phyloP scores from a whole-genome alignment of 2,888 invertebrate genomes.

The Ophioninae sp. region DNA sequence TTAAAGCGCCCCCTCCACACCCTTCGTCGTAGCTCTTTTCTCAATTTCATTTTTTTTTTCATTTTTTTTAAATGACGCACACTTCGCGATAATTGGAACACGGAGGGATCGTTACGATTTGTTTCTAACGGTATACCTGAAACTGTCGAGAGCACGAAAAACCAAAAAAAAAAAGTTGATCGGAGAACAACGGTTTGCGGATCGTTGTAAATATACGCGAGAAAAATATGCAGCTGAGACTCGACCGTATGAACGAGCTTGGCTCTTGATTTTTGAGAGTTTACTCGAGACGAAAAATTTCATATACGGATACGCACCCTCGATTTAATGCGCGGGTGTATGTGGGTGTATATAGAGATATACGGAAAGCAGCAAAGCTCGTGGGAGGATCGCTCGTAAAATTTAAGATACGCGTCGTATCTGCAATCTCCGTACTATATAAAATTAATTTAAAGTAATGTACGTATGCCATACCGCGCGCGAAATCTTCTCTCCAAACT shows the following conservation, averaged over 20 bases:
- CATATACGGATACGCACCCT: conserved; percentile 8
- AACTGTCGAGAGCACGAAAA: conserved; percentile 23
- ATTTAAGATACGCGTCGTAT: conserved; percentile 44
- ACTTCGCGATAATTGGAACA: neutral
- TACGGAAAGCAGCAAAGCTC: conserved; percentile 26
- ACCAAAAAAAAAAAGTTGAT: conserved; percentile 29
- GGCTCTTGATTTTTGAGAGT: conserved; percentile 62
- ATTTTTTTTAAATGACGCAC: neutral
- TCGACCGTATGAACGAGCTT: conserved; percentile 53
- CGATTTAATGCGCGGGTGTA: neutral
- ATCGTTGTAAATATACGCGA: conserved; percentile 37
- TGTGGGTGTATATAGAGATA: conserved; percentile 7
- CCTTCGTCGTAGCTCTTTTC: too few species aligned
- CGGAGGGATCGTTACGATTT: conserved; percentile 8
- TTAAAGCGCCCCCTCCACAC: too few species aligned
- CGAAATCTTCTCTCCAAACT: neutral
- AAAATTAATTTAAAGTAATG: conserved; percentile 22
- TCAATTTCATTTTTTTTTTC: neutral
- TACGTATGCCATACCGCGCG: neutral
- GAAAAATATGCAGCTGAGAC: conserved; percentile 46
- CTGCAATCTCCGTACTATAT: conserved; percentile 12
- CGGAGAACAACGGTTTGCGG: conserved; percentile 35
- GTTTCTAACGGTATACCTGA: neutral
- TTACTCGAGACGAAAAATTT: conserved; percentile 40
- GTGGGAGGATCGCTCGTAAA: conserved; percentile 62